phyloP scores from a whole-genome alignment of 2,113 vertebrate genomes.

The Percina caprodes region DNA sequence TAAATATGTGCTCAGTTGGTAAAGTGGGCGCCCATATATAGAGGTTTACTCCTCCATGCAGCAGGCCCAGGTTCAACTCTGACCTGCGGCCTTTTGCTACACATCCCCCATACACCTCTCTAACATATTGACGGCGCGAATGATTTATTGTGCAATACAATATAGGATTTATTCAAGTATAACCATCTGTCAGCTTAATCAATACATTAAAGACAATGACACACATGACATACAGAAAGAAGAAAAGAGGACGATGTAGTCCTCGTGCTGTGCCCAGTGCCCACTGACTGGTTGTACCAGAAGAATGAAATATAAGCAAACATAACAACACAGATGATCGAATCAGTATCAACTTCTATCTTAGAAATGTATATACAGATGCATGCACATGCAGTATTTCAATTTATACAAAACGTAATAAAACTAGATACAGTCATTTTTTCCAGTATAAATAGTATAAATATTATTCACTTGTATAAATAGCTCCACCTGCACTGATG shows the following conservation, averaged over 20 bases:
- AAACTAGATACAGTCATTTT: slow-evolving; percentile 71
- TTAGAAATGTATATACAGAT: slow-evolving; percentile 66
- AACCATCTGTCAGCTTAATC: slow-evolving; percentile 21
- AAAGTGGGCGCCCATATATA: too few relatives aligned
- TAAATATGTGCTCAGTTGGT: background rate
- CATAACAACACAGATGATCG: background rate
- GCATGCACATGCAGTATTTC: slow-evolving; percentile 75
- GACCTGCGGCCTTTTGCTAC: too few relatives aligned
- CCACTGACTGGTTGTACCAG: slow-evolving; percentile 21
- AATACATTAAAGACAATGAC: slow-evolving; percentile 11
- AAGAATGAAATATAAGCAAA: slow-evolving; percentile 8
- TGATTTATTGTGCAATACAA: slow-evolving; percentile 30
- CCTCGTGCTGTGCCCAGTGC: background rate
- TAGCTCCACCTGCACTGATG: slow-evolving; percentile 44
- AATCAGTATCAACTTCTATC: slow-evolving; percentile 13
- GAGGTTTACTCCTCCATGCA: too few relatives aligned
- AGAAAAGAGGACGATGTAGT: background rate
- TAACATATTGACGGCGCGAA: background rate
- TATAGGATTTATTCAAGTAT: slow-evolving; percentile 69
- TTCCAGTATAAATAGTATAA: slow-evolving; percentile 84
- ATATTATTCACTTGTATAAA: slow-evolving; percentile 79
- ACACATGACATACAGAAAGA: background rate
- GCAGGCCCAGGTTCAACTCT: too few relatives aligned
- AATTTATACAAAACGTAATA: slow-evolving; percentile 75
- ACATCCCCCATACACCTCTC: too few relatives aligned